A percentile compares a stretch with the other conserved stretches of the same genome.
Conservation (phyloP, 1,140 invertebrate genomes). For the Mycetomoellerius zeteki region DNA sequence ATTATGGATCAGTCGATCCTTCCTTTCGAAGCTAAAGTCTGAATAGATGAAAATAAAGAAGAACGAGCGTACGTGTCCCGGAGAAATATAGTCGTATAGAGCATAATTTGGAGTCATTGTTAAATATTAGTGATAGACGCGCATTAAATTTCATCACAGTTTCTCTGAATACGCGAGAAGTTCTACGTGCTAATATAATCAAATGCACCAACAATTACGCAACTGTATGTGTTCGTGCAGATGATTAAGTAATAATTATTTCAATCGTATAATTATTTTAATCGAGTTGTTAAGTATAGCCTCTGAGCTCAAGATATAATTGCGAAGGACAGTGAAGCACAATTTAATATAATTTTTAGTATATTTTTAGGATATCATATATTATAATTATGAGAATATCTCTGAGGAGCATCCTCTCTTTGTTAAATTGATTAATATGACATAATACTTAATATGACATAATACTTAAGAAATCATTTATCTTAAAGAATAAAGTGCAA, state of each 20-base stretch:
- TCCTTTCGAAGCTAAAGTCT: slow-evolving; percentile 35
- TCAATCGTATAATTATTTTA: neutral
- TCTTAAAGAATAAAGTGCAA: neutral
- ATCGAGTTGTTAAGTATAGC: neutral
- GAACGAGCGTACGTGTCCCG: neutral
- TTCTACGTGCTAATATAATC: neutral
- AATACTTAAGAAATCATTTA: neutral
- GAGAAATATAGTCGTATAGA: neutral
- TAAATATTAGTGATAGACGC: neutral
- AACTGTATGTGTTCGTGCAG: neutral
- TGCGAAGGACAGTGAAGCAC: slow-evolving; percentile 85
- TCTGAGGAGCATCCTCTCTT: neutral
- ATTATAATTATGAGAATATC: neutral
- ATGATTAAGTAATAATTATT: neutral
- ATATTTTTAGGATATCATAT: neutral
- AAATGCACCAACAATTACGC: neutral
- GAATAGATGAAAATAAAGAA: neutral
- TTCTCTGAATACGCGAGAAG: neutral
- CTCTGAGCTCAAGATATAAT: neutral
- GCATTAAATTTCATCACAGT: neutral
- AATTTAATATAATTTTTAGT: neutral
- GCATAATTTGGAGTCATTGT: neutral
- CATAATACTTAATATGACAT: neutral
- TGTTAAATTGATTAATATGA: neutral
- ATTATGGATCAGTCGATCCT: slow-evolving; percentile 70